A percentile compares a stretch with the other conserved stretches of the same genome.
These are phyloP conservation scores for Palloptera scutellata DNA, from an alignment of 2,888 invertebrate genomes.

Conservation along the genomic window DNA sequence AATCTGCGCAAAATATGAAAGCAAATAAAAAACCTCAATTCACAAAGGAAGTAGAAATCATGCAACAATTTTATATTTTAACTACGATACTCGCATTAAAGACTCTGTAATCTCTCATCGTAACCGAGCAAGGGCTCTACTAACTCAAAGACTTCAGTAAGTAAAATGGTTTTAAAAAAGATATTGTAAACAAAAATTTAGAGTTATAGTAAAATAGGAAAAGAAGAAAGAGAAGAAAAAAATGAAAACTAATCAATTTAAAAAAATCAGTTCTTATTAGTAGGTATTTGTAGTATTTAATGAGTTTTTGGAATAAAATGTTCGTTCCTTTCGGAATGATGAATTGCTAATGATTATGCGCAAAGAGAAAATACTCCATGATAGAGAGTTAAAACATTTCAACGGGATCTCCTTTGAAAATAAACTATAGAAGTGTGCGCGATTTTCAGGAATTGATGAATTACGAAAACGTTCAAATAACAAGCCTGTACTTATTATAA, in stretches of 20 bases:
- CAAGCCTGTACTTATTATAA: too few species aligned
- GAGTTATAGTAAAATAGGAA: constrained; percentile 13
- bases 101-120: constrained; percentile 42
- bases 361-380: too few species aligned
- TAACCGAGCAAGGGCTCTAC: constrained; percentile 42
- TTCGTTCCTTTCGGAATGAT: too few species aligned
- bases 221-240: constrained; percentile 16
- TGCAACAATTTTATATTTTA: constrained; percentile 9
- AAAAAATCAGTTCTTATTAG: background rate
- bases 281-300: too few species aligned
- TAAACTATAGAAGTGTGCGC: too few species aligned
- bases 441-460: too few species aligned
- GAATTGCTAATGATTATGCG: too few species aligned
- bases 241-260: background rate
- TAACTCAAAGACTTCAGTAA: constrained; percentile 41
- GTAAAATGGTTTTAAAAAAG: constrained; percentile 22
- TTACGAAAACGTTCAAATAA: too few species aligned
- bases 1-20: background rate
- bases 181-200: constrained; percentile 23
- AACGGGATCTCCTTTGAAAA: too few species aligned
- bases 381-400: too few species aligned
- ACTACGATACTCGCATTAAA: constrained; percentile 34
- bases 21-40: background rate
- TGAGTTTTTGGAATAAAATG: too few species aligned
- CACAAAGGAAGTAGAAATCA: background rate